phyloP scores from a whole-genome alignment of 2,888 invertebrate genomes.

The Nasonia oneida region DNA sequence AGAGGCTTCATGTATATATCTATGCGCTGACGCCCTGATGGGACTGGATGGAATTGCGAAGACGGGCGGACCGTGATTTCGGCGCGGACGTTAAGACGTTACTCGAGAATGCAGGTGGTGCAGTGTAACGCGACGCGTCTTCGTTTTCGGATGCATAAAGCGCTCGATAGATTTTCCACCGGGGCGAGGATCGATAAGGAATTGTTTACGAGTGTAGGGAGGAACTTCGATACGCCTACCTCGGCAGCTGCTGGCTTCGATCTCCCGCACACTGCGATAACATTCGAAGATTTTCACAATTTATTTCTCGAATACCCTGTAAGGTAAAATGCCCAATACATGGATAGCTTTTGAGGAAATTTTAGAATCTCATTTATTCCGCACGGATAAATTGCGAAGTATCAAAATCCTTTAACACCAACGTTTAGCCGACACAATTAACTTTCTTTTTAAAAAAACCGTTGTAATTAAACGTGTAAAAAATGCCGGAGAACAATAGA shows the following conservation, averaged over 20 bases:
- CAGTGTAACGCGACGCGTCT: not conserved
- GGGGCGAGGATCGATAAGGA: not conserved
- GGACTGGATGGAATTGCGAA: not conserved
- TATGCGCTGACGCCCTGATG: not conserved
- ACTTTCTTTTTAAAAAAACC: too few species aligned
- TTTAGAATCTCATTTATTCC: too few species aligned
- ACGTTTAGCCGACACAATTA: too few species aligned
- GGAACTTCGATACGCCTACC: not conserved
- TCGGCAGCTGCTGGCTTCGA: not conserved
- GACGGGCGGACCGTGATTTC: not conserved
- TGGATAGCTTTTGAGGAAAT: too few species aligned
- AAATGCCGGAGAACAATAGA: too few species aligned
- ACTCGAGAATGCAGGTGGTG: not conserved
- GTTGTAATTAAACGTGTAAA: too few species aligned
- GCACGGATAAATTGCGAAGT: too few species aligned
- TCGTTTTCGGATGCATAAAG: constrained; percentile 18
- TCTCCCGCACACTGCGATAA: not conserved
- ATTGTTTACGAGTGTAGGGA: not conserved
- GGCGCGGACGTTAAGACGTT: not conserved
- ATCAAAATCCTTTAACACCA: too few species aligned
- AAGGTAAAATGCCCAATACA: too few species aligned
- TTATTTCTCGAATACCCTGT: too few species aligned
- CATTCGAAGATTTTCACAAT: too few species aligned
- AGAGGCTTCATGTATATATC: not conserved
- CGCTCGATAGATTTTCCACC: not conserved